Conservation (phyloP, 2,797 vertebrate species). For the Amniataba percoides region DNA sequence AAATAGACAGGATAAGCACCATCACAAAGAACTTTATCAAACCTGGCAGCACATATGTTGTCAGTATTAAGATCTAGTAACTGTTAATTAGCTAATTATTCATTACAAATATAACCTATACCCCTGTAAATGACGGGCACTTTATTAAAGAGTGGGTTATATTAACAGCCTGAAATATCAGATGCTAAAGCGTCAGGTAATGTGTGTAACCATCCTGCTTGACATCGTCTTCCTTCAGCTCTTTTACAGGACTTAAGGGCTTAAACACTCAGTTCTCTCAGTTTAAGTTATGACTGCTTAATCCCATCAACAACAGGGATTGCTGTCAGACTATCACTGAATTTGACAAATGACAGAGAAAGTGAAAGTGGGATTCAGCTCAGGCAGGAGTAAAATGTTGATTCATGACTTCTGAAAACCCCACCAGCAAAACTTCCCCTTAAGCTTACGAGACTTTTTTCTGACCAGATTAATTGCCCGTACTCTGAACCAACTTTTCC, state of each 20-base stretch:
- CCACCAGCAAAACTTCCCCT: conserved; percentile 42
- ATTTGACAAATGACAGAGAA: conserved; percentile 62
- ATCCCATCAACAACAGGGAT: conserved; percentile 75
- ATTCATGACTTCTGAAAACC: conserved; percentile 69
- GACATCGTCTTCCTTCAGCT: conserved; percentile 53
- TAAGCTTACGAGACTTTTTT: conserved; percentile 54
- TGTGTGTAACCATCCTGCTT: conserved; percentile 45
- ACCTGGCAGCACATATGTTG: background rate
- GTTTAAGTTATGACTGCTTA: conserved; percentile 67
- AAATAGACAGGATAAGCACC: conserved; percentile 3
- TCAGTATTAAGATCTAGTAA: background rate
- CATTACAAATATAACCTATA: background rate
- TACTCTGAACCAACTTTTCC: conserved; percentile 46
- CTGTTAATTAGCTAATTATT: background rate
- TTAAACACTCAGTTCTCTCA: conserved; percentile 69
- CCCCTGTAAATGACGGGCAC: background rate
- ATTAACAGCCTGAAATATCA: conserved; percentile 7
- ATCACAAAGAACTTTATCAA: conserved; percentile 1
- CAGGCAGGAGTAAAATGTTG: conserved; percentile 59
- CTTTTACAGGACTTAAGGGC: conserved; percentile 60
- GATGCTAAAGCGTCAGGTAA: conserved; percentile 8
- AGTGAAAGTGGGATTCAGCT: conserved; percentile 53
- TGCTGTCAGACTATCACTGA: conserved; percentile 68
- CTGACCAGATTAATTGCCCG: conserved; percentile 60
- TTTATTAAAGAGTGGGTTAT: background rate